phyloP scores from a whole-genome alignment of 2,797 vertebrate genomes.

The Euphonia xanthogaster region DNA sequence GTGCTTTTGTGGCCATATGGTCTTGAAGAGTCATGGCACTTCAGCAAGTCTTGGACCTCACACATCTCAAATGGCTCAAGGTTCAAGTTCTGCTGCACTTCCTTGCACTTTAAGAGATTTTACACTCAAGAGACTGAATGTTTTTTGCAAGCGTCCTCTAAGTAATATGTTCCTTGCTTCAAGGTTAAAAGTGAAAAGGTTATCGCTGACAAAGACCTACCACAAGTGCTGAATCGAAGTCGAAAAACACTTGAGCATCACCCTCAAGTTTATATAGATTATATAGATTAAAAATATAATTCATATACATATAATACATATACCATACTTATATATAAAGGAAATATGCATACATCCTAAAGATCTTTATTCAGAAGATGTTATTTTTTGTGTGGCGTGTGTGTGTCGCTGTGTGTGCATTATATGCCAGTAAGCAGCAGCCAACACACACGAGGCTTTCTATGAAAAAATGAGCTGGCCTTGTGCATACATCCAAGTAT shows the following conservation, averaged over 20 bases:
- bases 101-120: neutral
- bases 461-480: neutral
- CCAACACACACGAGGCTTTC: neutral
- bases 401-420: neutral
- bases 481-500: neutral
- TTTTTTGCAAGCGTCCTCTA: neutral
- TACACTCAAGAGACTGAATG: accelerated
- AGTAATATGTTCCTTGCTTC: neutral
- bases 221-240: neutral
- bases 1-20: neutral
- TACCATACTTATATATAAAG: neutral
- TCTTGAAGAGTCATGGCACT: neutral
- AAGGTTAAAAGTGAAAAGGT: neutral
- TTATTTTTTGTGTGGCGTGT: neutral
- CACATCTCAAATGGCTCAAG: neutral
- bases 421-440: neutral
- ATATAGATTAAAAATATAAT: neutral
- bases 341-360: neutral
- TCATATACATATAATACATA: neutral
- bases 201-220: neutral
- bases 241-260: neutral
- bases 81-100: neutral
- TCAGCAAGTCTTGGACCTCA: neutral
- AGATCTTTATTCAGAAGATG: neutral
- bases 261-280: neutral